Evolutionary conservation across 2,888 invertebrate genomes (phyloP).

Genomic region (Pterostichus madidus): DNA sequence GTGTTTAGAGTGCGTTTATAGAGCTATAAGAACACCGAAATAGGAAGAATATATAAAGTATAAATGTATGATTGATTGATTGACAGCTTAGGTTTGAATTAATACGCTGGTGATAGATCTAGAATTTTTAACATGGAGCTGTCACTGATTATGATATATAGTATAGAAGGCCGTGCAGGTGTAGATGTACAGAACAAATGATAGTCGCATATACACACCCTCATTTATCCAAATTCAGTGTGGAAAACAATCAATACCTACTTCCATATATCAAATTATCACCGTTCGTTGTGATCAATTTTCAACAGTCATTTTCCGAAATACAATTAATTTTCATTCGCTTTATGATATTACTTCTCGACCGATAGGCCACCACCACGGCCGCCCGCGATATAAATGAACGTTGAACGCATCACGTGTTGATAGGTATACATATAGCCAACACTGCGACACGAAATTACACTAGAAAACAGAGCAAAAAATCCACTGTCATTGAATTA

Average conservation of each 20-base stretch:
- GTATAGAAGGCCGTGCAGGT: not conserved
- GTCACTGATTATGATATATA: constrained; percentile 26
- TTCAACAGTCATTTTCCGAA: constrained; percentile 63
- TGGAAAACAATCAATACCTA: constrained; percentile 56
- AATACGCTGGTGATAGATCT: constrained; percentile 1
- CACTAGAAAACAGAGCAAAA: constrained; percentile 60
- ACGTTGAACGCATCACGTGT: constrained; percentile 39
- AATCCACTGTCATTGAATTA: constrained; percentile 63
- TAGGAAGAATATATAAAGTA: not conserved
- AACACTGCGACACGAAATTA: constrained; percentile 54
- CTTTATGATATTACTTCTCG: constrained; percentile 55
- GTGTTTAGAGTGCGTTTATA: no score
- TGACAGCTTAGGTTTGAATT: not conserved
- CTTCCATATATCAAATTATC: constrained; percentile 61
- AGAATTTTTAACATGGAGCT: not conserved
- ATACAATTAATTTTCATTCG: constrained; percentile 63
- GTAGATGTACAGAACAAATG: constrained; percentile 37
- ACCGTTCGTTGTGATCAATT: constrained; percentile 57
- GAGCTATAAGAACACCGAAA: no score
- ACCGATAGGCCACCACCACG: constrained; percentile 2
- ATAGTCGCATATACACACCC: constrained; percentile 20
- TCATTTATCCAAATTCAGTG: constrained; percentile 57
- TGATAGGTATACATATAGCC: constrained; percentile 36
- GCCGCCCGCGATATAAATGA: constrained; percentile 46
- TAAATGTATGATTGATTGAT: not conserved